These are phyloP conservation scores for Lochmaea capreae DNA, from an alignment of 2,888 invertebrate genomes.

Conservation along the genomic window DNA sequence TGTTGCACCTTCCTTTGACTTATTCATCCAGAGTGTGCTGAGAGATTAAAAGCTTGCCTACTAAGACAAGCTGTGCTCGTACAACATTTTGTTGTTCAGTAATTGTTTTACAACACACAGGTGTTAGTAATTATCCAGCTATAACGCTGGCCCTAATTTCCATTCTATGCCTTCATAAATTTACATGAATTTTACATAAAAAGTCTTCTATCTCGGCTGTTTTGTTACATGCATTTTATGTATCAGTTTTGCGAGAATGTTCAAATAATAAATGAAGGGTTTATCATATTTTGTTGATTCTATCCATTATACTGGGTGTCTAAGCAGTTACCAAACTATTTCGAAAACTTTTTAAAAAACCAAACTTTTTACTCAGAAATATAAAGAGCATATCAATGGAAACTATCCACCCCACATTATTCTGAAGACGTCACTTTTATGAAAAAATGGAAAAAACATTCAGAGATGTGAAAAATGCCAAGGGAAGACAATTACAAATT, in stretches of 20 bases:
- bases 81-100: constrained; percentile 41
- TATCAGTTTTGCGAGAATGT: neutral
- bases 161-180: constrained; percentile 37
- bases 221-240: constrained; percentile 6
- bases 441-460: too few species aligned
- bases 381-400: too few species aligned
- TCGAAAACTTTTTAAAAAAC: too few species aligned
- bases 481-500: too few species aligned
- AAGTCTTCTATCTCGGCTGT: constrained; percentile 29
- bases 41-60: constrained; percentile 36
- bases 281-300: neutral
- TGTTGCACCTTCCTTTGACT: constrained; percentile 21
- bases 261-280: neutral
- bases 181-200: constrained; percentile 39
- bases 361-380: too few species aligned
- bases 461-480: too few species aligned
- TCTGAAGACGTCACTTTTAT: too few species aligned
- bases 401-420: too few species aligned
- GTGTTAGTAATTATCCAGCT: constrained; percentile 41
- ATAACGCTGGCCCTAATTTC: constrained; percentile 39
- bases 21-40: constrained; percentile 23
- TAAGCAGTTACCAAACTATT: too few species aligned
- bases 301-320: neutral
- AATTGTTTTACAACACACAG: constrained; percentile 42
- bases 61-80: constrained; percentile 37